Evolutionary conservation across 2,797 vertebrate genomes (phyloP).

Genomic region (Numenius phaeopus): DNA sequence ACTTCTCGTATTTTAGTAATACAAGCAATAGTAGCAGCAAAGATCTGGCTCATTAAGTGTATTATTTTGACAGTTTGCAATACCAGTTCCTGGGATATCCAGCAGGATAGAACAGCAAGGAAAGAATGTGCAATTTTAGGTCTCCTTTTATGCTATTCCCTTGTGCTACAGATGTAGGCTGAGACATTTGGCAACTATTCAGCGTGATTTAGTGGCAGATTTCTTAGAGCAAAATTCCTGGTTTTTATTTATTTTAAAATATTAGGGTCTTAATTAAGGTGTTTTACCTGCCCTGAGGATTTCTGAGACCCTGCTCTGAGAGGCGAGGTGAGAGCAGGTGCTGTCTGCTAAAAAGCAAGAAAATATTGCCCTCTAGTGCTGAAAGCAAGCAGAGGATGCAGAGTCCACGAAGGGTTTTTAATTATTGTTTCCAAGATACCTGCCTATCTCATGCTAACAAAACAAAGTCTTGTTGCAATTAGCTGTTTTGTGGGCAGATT

Average conservation of each 20-base stretch:
- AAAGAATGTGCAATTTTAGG: not conserved
- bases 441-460: not conserved
- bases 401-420: rapidly evolving
- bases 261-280: not conserved
- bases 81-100: not conserved
- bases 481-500: not conserved
- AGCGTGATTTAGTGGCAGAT: not conserved
- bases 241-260: not conserved
- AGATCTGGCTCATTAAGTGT: not conserved
- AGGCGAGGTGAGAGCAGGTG: not conserved
- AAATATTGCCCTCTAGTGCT: conserved; percentile 78
- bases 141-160: not conserved
- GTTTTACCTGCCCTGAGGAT: not conserved
- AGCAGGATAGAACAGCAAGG: not conserved
- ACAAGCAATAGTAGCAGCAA: not conserved
- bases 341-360: conserved; percentile 54
- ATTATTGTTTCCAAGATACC: not conserved
- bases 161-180: not conserved
- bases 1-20: not conserved
- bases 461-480: not conserved
- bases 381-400: not conserved
- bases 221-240: not conserved
- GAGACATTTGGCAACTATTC: not conserved
- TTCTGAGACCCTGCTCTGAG: not conserved
- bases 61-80: not conserved